Conservation (phyloP, 2,888 invertebrate species). For the Spodoptera picta region DNA sequence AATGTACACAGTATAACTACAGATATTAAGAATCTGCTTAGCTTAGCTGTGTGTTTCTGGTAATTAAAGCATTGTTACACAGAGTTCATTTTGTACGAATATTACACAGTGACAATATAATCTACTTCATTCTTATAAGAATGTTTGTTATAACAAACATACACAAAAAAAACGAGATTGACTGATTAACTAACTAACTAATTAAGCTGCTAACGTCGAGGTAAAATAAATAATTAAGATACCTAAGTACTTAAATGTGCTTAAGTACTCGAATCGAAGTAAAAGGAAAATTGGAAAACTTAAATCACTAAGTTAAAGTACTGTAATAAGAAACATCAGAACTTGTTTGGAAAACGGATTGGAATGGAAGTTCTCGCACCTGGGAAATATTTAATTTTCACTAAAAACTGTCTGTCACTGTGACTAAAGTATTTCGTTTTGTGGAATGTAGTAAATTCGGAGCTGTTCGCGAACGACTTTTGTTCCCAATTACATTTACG, state of each 20-base stretch:
- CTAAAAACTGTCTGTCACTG: constrained; percentile 26
- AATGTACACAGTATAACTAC: too few relatives aligned
- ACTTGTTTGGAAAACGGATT: constrained; percentile 34
- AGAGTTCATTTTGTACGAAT: too few relatives aligned
- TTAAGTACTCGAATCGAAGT: constrained; percentile 1
- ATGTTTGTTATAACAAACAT: too few relatives aligned
- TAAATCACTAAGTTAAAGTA: constrained; percentile 28
- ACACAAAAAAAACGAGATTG: background rate
- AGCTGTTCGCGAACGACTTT: background rate
- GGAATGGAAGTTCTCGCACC: constrained; percentile 22
- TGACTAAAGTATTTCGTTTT: constrained; percentile 24
- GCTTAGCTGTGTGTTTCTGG: too few relatives aligned
- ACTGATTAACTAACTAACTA: background rate
- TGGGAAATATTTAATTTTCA: constrained; percentile 34
- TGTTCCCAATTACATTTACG: background rate
- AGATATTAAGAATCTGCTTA: too few relatives aligned
- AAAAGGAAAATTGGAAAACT: constrained; percentile 25
- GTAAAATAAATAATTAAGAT: background rate
- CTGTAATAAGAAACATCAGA: constrained; percentile 23
- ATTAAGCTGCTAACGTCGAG: background rate
- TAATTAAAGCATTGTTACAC: too few relatives aligned
- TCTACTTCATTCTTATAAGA: too few relatives aligned
- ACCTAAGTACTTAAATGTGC: too few relatives aligned
- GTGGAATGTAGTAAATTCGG: constrained; percentile 14
- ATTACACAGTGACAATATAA: too few relatives aligned